Percentiles rank a stretch among this genome's conserved stretches.
These are phyloP conservation scores for Aporophyla nigra DNA, from an alignment of 2,888 invertebrate genomes.

Conservation along the genomic window DNA sequence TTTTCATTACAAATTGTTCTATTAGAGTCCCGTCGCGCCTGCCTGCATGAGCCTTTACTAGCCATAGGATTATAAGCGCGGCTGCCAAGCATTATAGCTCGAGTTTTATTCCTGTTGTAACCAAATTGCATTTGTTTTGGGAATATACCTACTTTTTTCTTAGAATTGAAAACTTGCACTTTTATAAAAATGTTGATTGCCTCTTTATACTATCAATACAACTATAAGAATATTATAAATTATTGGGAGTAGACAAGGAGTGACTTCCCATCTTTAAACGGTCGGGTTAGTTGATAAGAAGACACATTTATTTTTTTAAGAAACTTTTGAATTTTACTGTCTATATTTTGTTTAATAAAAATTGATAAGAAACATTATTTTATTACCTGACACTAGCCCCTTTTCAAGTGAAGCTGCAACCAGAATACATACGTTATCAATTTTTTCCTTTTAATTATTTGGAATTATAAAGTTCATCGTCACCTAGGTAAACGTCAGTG, in stretches of 20 bases:
- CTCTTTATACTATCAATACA: background rate
- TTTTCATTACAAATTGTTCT: too few species aligned
- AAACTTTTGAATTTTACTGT: background rate
- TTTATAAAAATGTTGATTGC: too few species aligned
- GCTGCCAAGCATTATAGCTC: background rate
- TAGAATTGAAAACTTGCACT: background rate
- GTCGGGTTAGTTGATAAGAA: background rate
- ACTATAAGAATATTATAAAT: background rate
- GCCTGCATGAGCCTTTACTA: background rate
- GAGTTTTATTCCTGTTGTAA: background rate
- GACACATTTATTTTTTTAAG: background rate
- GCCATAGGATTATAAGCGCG: background rate
- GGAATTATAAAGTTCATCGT: background rate
- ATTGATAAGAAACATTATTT: background rate
- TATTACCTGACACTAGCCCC: background rate
- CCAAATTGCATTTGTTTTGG: conserved; percentile 16
- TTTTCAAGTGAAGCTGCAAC: conserved; percentile 14
- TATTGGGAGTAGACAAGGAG: too few species aligned
- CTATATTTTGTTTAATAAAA: background rate
- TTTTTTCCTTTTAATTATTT: background rate
- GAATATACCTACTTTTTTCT: background rate
- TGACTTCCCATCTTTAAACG: background rate
- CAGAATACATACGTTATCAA: too few species aligned
- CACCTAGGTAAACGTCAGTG: accelerated
- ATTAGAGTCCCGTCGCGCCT: too few species aligned